phyloP scores from a whole-genome alignment of 2,113 vertebrate genomes.

The Herpetotheres cachinnans region DNA sequence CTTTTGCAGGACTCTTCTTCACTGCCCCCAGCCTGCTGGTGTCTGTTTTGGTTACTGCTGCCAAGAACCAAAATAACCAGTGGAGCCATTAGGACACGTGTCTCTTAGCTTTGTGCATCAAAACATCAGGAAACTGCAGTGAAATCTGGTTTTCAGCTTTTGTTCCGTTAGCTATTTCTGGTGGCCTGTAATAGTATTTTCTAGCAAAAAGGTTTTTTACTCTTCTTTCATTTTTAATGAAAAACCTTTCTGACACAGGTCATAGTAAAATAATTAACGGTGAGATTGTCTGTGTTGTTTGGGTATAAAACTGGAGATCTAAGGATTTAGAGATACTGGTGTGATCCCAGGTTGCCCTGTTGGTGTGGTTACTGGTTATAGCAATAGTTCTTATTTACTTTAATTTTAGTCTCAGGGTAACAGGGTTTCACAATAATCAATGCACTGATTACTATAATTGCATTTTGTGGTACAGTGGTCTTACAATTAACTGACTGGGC shows the following conservation, averaged over 20 bases:
- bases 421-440: conserved; percentile 7
- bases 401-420: not conserved
- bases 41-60: not conserved
- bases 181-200: not conserved
- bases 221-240: not conserved
- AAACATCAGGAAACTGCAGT: not conserved
- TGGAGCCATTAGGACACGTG: accelerated
- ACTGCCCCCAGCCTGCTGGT: not conserved
- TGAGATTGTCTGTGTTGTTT: not conserved
- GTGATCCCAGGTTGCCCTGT: not conserved
- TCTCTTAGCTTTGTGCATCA: not conserved
- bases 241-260: not conserved
- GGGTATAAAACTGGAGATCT: not conserved
- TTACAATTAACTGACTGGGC: not conserved
- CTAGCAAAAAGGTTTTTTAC: not conserved
- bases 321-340: not conserved
- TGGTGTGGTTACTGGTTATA: not conserved
- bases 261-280: not conserved
- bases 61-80: not conserved
- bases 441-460: conserved; percentile 39
- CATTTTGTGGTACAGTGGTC: not conserved
- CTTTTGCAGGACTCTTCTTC: not conserved
- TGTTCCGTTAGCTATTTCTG: not conserved
- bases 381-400: not conserved
- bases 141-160: not conserved